These are phyloP conservation scores for Bombus confusus DNA, from an alignment of 1,140 invertebrate genomes.

Conservation along the genomic window DNA sequence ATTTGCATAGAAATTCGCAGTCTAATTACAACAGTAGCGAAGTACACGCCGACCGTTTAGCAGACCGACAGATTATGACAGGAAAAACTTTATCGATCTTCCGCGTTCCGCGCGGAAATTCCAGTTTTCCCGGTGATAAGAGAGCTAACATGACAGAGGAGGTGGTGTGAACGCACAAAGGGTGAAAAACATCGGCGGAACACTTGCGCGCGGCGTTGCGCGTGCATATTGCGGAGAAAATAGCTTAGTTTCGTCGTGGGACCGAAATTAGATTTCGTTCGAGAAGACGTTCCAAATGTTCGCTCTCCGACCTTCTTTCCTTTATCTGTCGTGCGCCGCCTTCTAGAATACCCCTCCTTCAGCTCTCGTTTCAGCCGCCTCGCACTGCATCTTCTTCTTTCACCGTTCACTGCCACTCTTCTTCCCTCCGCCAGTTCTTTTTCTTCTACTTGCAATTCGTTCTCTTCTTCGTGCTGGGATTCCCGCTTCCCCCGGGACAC, in stretches of 20 bases:
- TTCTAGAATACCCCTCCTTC: conserved; percentile 3
- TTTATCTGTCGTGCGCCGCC: conserved; percentile 54
- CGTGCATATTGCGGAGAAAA: conserved; percentile 70
- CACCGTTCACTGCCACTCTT: conserved; percentile 15
- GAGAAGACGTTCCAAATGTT: conserved; percentile 72
- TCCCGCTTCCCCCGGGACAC: conserved; percentile 73
- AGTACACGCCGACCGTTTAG: not conserved
- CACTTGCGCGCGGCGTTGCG: conserved; percentile 53
- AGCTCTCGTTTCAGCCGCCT: conserved; percentile 26
- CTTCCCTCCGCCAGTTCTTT: conserved; percentile 57
- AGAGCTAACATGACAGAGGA: not conserved
- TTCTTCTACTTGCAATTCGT: conserved; percentile 65
- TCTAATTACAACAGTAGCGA: not conserved
- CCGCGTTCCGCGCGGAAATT: not conserved
- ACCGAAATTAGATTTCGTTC: conserved; percentile 75
- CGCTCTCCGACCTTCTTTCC: conserved; percentile 67
- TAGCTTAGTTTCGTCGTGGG: conserved; percentile 72
- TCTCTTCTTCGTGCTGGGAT: conserved; percentile 68
- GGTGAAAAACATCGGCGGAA: conserved; percentile 49
- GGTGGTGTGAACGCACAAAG: not conserved
- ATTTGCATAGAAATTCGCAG: no score
- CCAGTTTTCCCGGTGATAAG: not conserved
- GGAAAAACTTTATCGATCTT: conserved; percentile 39
- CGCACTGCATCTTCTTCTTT: conserved; percentile 25
- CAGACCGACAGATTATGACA: conserved; percentile 6